phyloP scores from a whole-genome alignment of 2,888 invertebrate genomes.

The Temnothorax rugatulus region DNA sequence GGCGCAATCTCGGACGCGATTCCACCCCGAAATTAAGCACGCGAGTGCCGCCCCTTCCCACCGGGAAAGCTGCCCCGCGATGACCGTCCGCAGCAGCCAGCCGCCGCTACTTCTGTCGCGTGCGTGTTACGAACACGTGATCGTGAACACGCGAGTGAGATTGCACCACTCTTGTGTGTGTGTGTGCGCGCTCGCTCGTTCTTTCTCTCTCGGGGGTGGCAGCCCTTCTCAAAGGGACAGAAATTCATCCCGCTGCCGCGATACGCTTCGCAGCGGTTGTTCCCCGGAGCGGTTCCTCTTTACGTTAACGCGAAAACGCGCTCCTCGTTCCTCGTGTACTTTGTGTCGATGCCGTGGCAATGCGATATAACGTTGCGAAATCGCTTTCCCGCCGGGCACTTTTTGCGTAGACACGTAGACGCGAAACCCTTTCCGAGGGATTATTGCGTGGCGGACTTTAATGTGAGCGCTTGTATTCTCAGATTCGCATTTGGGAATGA shows the following conservation, averaged over 20 bases:
- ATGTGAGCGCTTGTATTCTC: slow-evolving; percentile 39
- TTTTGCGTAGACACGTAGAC: slow-evolving; percentile 46
- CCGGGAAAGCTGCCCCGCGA: background rate
- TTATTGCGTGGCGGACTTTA: slow-evolving; percentile 44
- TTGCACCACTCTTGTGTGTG: slow-evolving; percentile 8
- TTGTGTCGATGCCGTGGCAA: slow-evolving; percentile 48
- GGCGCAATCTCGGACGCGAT: slow-evolving; percentile 72
- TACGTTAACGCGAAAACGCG: slow-evolving; percentile 54
- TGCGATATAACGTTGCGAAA: slow-evolving; percentile 44
- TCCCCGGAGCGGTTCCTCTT: slow-evolving; percentile 56
- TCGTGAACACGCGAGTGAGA: slow-evolving; percentile 37
- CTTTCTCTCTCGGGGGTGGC: background rate
- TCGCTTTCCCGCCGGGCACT: slow-evolving; percentile 48
- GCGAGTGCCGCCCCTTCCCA: slow-evolving; percentile 49
- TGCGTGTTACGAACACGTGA: slow-evolving; percentile 43
- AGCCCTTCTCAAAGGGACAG: slow-evolving; percentile 52
- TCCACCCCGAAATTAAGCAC: slow-evolving; percentile 70
- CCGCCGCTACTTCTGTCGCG: slow-evolving; percentile 42
- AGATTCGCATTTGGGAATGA: slow-evolving; percentile 33
- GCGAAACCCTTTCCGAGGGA: slow-evolving; percentile 42
- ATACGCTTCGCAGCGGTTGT: slow-evolving; percentile 52
- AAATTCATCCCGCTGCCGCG: slow-evolving; percentile 51
- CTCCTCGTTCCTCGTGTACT: slow-evolving; percentile 49
- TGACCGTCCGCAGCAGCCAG: slow-evolving; percentile 3
- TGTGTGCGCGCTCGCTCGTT: background rate